These are phyloP conservation scores for Irena cyanogastra DNA, from an alignment of 2,113 vertebrate genomes.

Conservation along the genomic window DNA sequence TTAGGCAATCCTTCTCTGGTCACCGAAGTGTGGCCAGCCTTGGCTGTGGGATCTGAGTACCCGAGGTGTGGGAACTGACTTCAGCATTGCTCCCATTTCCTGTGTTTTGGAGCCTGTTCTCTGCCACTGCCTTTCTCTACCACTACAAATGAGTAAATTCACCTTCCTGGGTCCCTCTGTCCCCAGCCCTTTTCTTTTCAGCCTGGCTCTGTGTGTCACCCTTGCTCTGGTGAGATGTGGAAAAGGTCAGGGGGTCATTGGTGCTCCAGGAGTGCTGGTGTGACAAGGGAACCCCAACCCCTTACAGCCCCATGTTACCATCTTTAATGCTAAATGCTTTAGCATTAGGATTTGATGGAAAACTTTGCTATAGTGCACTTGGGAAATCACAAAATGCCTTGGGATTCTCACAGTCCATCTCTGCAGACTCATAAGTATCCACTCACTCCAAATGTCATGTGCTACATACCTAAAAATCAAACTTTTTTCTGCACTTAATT, in stretches of 20 bases:
- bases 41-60: background rate
- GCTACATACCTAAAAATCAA: background rate
- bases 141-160: background rate
- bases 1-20: background rate
- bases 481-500: background rate
- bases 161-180: background rate
- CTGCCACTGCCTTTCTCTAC: background rate
- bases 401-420: background rate
- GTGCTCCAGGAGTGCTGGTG: background rate
- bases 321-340: background rate
- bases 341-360: background rate
- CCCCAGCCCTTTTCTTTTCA: background rate
- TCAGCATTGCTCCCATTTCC: background rate
- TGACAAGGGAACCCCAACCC: background rate
- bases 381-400: background rate
- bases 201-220: background rate
- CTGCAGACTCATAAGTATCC: background rate
- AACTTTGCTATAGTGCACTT: background rate
- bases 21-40: background rate
- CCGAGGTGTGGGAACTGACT: background rate
- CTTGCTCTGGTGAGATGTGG: background rate
- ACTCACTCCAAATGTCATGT: background rate
- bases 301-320: background rate
- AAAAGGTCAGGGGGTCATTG: background rate
- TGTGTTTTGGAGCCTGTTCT: fast-evolving